Conservation (phyloP, 1,140 invertebrate genomes). For the Calliopsis andreniformis region DNA sequence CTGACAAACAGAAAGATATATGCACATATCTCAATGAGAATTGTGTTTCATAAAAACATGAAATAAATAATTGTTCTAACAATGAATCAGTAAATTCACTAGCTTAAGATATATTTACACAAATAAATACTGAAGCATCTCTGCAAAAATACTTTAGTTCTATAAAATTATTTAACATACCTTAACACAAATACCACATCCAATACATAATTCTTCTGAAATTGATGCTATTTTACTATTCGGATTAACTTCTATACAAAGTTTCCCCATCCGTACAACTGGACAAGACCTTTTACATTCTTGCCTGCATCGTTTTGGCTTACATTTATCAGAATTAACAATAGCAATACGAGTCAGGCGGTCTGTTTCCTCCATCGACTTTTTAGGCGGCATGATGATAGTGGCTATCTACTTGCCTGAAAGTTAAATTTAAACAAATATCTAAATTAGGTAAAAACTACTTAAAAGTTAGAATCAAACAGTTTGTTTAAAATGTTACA, state of each 20-base stretch:
- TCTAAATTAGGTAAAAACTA: not conserved
- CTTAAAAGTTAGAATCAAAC: not conserved
- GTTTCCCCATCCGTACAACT: slow-evolving; percentile 98
- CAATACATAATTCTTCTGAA: slow-evolving; percentile 99
- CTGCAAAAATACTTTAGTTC: not conserved
- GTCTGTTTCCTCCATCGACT: slow-evolving; percentile 91
- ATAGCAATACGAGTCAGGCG: slow-evolving; percentile 98
- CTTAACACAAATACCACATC: slow-evolving; percentile 99
- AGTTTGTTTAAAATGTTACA: not conserved
- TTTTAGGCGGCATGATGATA: slow-evolving; percentile 87
- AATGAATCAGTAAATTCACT: too few species aligned
- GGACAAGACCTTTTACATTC: slow-evolving; percentile 99
- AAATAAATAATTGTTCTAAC: too few species aligned
- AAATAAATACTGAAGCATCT: slow-evolving; percentile 18
- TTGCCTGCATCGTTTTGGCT: slow-evolving; percentile 99
- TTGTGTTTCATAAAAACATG: not conserved
- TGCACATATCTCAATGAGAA: too few species aligned
- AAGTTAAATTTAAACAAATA: slow-evolving; percentile 5
- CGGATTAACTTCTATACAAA: slow-evolving; percentile 99
- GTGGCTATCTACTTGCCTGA: slow-evolving; percentile 17
- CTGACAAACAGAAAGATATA: too few species aligned
- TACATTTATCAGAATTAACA: slow-evolving; percentile 98
- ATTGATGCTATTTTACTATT: slow-evolving; percentile 98
- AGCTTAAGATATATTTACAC: not conserved
- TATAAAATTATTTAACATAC: slow-evolving; percentile 76